Base-by-base conservation (phyloP, 2,113 vertebrate genomes). In the Rhynchomys soricoides region DNA sequence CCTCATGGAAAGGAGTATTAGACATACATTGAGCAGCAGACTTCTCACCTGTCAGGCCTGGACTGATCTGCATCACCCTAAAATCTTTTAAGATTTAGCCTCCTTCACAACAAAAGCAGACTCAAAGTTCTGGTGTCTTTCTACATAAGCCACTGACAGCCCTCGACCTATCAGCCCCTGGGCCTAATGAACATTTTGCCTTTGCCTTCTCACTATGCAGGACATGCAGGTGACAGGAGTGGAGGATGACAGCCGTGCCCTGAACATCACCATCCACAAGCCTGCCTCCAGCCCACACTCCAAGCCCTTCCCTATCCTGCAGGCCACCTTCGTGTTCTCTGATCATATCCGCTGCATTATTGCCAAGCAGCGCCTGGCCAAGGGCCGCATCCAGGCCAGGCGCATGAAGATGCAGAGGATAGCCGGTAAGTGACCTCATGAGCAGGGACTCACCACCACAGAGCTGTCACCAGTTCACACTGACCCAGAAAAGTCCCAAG, bases 301-400 rank as follows among this genome's bases (percentile, higher is more conserved):
- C 11, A 99, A 99, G 98, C 99, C 99, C 31, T 98, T 99, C 97
- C 99, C 99, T 17, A 99, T 99, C 97, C 99, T 99, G n/a, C 99
- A 99, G 98, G 99, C 99, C 93, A 99, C 99, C 12, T 99, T 99
- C 55, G 98, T 99, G 93, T 99, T 99, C 82, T 99, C 99, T 0
- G 99, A 99, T 98, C 99, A 99, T 96, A 99, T 99, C 96, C 99
- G 99, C 97, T 99, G 99, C 98, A 99, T 99, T 98, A 99, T 99
- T 5, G 99, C 99, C 75, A 99, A 99, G 97, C 99, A 99, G 96
- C 99, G 99, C 74, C 98, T 99, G 70, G 99, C 99, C 93, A 99
- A 99, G 96, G 99, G 99, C 13, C 99, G 99, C 7, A 99, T 99
- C 98, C 99, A 99, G 94, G 99, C 99, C 0, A 98, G 99, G 8